Percentiles rank a stretch among this genome's conserved stretches.
phyloP scores from a whole-genome alignment of 2,797 vertebrate genomes.

The Arnoldichthys spilopterus region DNA sequence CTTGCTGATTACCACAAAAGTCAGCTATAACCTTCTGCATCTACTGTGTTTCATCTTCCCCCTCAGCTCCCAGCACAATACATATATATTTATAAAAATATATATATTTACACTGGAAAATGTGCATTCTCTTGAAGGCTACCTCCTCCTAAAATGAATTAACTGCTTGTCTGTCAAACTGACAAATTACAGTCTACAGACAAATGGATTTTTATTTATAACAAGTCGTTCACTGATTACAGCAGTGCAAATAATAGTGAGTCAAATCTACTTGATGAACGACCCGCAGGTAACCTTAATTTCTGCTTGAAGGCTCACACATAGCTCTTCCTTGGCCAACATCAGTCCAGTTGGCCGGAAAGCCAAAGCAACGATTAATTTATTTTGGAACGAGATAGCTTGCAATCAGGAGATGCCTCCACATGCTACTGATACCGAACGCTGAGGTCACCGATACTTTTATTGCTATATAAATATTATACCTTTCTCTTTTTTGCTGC shows the following conservation, averaged over 20 bases:
- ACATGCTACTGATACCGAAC: slow-evolving; percentile 78
- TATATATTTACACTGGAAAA: slow-evolving; percentile 71
- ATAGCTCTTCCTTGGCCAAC: slow-evolving; percentile 39
- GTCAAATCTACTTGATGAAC: slow-evolving; percentile 34
- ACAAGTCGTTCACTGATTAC: slow-evolving; percentile 10
- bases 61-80: slow-evolving; percentile 38
- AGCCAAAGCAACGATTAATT: slow-evolving; percentile 49
- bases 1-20: neutral
- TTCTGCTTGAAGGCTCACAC: slow-evolving; percentile 46
- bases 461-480: slow-evolving; percentile 69
- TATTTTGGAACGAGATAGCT: slow-evolving; percentile 53
- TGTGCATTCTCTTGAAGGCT: slow-evolving; percentile 46
- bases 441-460: slow-evolving; percentile 71
- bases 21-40: neutral
- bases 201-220: slow-evolving; percentile 2
- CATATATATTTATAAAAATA: slow-evolving; percentile 45
- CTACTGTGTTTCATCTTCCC: slow-evolving; percentile 24
- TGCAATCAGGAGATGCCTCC: slow-evolving; percentile 71
- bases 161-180: neutral
- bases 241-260: neutral
- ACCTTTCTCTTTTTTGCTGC: slow-evolving; percentile 85
- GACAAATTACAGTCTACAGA: slow-evolving; percentile 1
- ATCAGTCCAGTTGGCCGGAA: slow-evolving; percentile 42
- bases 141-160: slow-evolving; percentile 43
- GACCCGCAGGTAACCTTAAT: slow-evolving; percentile 36